Base-by-base conservation (phyloP, 2,113 vertebrate genomes). In the Microtus ochrogaster region DNA sequence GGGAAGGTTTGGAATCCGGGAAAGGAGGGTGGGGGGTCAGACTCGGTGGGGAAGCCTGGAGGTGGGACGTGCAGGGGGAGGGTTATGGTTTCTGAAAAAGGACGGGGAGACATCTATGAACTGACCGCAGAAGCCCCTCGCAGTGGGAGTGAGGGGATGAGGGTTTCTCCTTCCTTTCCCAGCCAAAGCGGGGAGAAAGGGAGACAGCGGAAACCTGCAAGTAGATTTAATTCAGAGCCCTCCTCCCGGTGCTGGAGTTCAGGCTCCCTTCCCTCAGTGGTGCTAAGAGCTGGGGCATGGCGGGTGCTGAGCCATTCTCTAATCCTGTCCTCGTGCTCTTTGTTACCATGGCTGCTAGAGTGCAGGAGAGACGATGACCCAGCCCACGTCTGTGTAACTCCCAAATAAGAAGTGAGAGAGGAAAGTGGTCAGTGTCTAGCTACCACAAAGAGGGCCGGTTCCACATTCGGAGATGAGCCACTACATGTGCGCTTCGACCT, bases 331-430 rank as follows among this genome's bases (percentile, higher is more conserved):
- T 39, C 49, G 19, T 17, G 47, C 74, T 92, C 28, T 74, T 76
- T 30, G 89, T 90, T 93, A 36, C 93, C 14, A 91, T 86, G 96
- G 78, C 63, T 84, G 61, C 79, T 83, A 77, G 87, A 63, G 77
- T 55, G 47, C 14, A 30, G 90, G 68, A 91, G 90, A 94, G 63
- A 33, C 22, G 6, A 92, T 55, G 66, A 66, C 89, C 88, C 93
- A 89, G 77, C 72, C 17, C 33, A 86, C 73, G 81, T 70, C 93
- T 97, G 96, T 82, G 55, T 96, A 95, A 92, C 41, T 44, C 79
- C 88, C 58, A 22, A 96, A 88, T 94, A 90, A 97, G 97, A 97
- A 97, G 74, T 12, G 44, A 66, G 74, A 79, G 74, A 49, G 94
- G 70, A 82, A 92, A 85, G 81, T 49, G 72, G 91, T 65, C 73